Base-by-base conservation (phyloP, 2,113 vertebrate species). In the Myxocyprinus asiaticus region DNA sequence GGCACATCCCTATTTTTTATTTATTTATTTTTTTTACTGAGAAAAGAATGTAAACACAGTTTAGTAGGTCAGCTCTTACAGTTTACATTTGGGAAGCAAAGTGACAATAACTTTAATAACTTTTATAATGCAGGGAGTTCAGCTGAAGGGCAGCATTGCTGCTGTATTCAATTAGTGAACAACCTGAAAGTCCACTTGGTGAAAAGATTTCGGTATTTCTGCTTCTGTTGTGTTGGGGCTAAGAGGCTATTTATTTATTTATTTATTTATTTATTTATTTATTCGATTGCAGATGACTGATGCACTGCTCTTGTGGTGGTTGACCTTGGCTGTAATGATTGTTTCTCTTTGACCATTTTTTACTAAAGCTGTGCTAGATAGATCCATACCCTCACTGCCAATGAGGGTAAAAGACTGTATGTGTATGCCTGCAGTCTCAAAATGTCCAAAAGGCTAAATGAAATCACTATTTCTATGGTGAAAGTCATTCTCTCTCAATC, bases 281-380 rank as follows among this genome's bases (percentile, higher is more conserved):
- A 3, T n/a, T 82, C 83, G 66, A 81, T 77, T 82, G 61, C 74
- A 15, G 64, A 45, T 55, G 55, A 58, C 83, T 88, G 81, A 75
- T 74, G 59, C 65, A 9, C 42, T 9, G 59, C 53, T 45, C 66
- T 67, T 85, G 81, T 68, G 80, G 83, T 80, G 79, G 83, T 84
- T 88, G 87, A 89, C 89, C 89, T 89, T 90, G 89, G 12, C 61
- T 76, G 33, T n/a, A 76, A 66, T 53, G 74, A 53, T 43, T 44
- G 47, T 65, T 33, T 76, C 47, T 65, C 17, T 65, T 65, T 5
- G 48, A 65, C 74, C 62, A 44, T 61, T 76, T 76, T 53, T 17
- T 53, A 64, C 61, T 22, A 44, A 48, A 64, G 4, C 12, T 56
- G 47, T 77, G 70, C 70, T 61, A 53, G 85, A 83, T 85, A 88